Percentiles rank a stretch among this genome's conserved stretches.
These are phyloP conservation scores for Hirtodrosophila cameraria DNA, from an alignment of 2,888 invertebrate genomes.

Conservation along the genomic window DNA sequence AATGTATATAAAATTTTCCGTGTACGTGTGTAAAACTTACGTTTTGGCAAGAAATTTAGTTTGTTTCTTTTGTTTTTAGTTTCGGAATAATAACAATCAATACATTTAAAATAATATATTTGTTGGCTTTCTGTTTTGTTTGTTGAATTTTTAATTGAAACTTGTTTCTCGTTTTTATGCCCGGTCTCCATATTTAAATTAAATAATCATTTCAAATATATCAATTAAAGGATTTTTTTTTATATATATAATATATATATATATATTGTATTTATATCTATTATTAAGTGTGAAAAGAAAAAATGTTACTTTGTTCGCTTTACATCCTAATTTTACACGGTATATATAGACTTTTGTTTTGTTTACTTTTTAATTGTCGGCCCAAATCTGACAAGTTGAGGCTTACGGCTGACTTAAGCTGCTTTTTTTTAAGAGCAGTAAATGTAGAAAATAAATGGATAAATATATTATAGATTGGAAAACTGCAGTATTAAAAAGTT, in stretches of 20 bases:
- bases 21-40: constrained; percentile 17
- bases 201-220: constrained; percentile 26
- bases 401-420: constrained; percentile 26
- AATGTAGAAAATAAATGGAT: constrained; percentile 27
- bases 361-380: not conserved
- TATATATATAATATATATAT: too few relatives aligned
- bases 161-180: constrained; percentile 24
- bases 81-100: constrained; percentile 16
- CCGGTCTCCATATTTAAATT: constrained; percentile 5
- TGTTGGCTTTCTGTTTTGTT: constrained; percentile 9
- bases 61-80: constrained; percentile 1
- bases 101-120: not conserved
- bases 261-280: too few relatives aligned
- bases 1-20: constrained; percentile 31
- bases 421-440: constrained; percentile 9
- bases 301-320: constrained; percentile 32
- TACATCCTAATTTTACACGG: not conserved
- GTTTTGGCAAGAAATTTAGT: constrained; percentile 8
- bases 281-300: constrained; percentile 44
- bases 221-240: constrained; percentile 37
- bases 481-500: constrained; percentile 9
- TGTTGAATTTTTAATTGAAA: constrained; percentile 40
- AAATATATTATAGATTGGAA: constrained; percentile 12
- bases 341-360: not conserved
- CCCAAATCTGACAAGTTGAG: constrained; percentile 4